Evolutionary conservation across 2,113 vertebrate species (phyloP).

Genomic region (Phrynocephalus versicolor): DNA sequence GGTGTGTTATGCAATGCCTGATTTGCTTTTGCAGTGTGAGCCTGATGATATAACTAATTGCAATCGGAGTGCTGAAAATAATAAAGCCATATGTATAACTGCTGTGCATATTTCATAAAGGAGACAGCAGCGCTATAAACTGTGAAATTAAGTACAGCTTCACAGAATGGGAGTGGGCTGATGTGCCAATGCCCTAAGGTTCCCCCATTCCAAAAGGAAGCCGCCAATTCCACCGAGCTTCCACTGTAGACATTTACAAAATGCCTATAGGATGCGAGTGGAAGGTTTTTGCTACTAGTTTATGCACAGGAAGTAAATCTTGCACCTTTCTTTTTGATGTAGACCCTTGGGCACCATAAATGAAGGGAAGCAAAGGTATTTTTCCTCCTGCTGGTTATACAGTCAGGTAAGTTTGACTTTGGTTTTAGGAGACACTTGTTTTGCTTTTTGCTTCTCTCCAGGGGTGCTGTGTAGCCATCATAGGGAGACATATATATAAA

Average conservation of each 20-base stretch:
- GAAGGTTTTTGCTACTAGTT: background rate
- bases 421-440: background rate
- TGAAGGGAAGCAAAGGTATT: background rate
- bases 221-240: background rate
- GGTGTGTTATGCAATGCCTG: conserved; percentile 6
- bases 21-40: conserved; percentile 49
- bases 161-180: conserved; percentile 49
- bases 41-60: conserved; percentile 56
- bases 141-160: conserved; percentile 61
- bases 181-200: conserved; percentile 37
- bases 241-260: background rate
- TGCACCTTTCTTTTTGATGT: background rate
- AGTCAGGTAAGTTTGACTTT: background rate
- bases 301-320: background rate
- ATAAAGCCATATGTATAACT: conserved; percentile 65
- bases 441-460: background rate
- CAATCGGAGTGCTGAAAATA: conserved; percentile 55
- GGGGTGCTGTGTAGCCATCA: background rate
- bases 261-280: background rate
- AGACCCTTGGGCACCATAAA: background rate
- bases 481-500: background rate
- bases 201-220: conserved; percentile 8
- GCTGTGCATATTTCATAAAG: conserved; percentile 63
- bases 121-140: conserved; percentile 56
- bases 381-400: fast-evolving